Conservation (phyloP, 1,140 invertebrate species). For the Solenopsis invicta region DNA sequence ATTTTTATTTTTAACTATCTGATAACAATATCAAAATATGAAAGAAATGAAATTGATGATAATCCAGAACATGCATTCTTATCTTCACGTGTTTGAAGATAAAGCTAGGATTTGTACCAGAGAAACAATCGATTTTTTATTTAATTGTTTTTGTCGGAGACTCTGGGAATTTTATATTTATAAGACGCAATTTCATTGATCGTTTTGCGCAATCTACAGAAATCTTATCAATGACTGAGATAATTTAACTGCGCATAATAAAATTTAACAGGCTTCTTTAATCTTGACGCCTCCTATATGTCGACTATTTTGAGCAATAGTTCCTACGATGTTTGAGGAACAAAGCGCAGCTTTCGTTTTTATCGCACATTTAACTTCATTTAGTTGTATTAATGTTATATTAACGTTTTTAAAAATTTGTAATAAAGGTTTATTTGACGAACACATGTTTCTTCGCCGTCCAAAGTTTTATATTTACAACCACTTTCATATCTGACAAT, state of each 20-base stretch:
- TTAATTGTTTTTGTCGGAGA: background rate
- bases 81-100: background rate
- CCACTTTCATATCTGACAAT: background rate
- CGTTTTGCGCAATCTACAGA: background rate
- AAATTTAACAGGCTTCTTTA: background rate
- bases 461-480: background rate
- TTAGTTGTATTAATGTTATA: background rate
- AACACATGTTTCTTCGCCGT: background rate
- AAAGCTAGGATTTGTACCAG: too few species aligned
- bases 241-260: background rate
- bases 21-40: background rate
- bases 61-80: background rate
- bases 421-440: background rate
- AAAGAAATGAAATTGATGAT: background rate
- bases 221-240: background rate
- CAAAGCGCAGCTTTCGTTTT: too few species aligned
- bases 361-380: background rate
- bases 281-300: background rate
- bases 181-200: background rate
- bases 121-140: background rate
- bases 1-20: slow-evolving; percentile 8
- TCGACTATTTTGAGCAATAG: background rate
- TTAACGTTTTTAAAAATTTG: slow-evolving; percentile 1
- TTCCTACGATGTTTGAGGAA: background rate
- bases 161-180: slow-evolving; percentile 3